These are phyloP conservation scores for Eleutherodactylus coqui DNA, from an alignment of 2,797 vertebrate species.

Conservation along the genomic window DNA sequence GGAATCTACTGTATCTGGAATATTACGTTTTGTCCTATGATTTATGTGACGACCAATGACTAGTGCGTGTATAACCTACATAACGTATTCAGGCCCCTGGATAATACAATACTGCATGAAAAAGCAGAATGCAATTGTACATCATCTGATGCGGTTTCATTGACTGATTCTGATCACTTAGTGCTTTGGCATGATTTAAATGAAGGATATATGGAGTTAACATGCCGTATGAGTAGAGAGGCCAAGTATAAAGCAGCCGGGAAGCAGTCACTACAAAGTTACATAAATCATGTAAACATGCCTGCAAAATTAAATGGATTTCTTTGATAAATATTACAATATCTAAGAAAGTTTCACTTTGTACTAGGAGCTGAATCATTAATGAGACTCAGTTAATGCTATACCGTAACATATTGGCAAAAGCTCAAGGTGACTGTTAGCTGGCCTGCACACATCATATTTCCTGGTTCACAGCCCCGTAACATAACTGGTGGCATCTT, in stretches of 20 bases:
- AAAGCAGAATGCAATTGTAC: slow-evolving; percentile 49
- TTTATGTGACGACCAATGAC: slow-evolving; percentile 40
- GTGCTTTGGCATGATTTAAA: slow-evolving; percentile 27
- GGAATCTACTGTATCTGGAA: background rate
- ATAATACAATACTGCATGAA: slow-evolving; percentile 49
- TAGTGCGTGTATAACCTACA: slow-evolving; percentile 25
- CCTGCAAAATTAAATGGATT: background rate
- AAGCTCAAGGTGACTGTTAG: slow-evolving; percentile 48
- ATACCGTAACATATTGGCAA: slow-evolving; percentile 20
- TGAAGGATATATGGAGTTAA: background rate
- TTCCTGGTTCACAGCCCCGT: slow-evolving; percentile 56
- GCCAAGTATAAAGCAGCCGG: slow-evolving; percentile 20
- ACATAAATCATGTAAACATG: background rate
- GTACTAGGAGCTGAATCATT: background rate
- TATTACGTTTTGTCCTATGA: slow-evolving; percentile 14
- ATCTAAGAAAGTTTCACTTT: background rate
- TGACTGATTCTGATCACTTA: slow-evolving; percentile 54
- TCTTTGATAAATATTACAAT: background rate
- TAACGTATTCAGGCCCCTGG: slow-evolving; percentile 29
- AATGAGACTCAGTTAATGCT: slow-evolving; percentile 8
- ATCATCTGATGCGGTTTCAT: slow-evolving; percentile 43
- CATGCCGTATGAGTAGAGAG: no score
- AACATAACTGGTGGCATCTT: slow-evolving; percentile 44
- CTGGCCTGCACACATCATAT: slow-evolving; percentile 43
- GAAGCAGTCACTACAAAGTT: slow-evolving; percentile 1